Evolutionary conservation across 2,888 invertebrate species (phyloP), one percentile per base, ranked within the genome.

Genomic region (Drymonia ruficornis): DNA sequence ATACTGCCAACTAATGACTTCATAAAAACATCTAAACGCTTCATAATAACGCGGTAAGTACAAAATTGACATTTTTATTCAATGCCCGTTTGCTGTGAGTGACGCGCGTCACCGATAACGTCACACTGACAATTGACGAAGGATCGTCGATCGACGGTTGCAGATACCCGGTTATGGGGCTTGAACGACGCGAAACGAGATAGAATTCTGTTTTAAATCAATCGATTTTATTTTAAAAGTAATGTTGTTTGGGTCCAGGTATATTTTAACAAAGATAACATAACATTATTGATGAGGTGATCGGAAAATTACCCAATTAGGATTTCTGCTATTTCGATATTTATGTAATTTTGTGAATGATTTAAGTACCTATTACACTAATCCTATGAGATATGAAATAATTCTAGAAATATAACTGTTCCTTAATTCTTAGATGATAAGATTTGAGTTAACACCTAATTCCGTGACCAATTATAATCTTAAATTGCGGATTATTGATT

Each of bases 81-180:
- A 83, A 83, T 83, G 80, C 67, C 69, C 58, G 52, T 53, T 63
- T 45, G 61, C 59, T 57, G 52, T 82, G 89, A 89, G 70, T 83
- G 89, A 89, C 88, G 75, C 62, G 53, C 75, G 86, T 84, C 87
- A 76, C 51, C 67, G 89, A 89, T 90, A 89, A 76, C 79, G 72
- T 70, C 77, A 71, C 63, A 63, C 78, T 80, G 84, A 84, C 89
- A 80, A 70, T 76, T 86, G 87, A 88, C 87, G 87, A 85, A 88
- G 89, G 88, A 87, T 80, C 80, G 72, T 65, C 76, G 83, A 83
- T 86, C 71, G 72, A 72, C 76, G 71, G 76, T 68, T 66, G 77
- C 68, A 72, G 82, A 82, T 81, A 81, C 72, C 56, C 68, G 65
- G 55, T 70, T 74, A 60, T 60, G 63, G 63, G 57, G 63, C 62